phyloP scores from a whole-genome alignment of 1,140 invertebrate species.

The Macrosteles quadrilineatus region DNA sequence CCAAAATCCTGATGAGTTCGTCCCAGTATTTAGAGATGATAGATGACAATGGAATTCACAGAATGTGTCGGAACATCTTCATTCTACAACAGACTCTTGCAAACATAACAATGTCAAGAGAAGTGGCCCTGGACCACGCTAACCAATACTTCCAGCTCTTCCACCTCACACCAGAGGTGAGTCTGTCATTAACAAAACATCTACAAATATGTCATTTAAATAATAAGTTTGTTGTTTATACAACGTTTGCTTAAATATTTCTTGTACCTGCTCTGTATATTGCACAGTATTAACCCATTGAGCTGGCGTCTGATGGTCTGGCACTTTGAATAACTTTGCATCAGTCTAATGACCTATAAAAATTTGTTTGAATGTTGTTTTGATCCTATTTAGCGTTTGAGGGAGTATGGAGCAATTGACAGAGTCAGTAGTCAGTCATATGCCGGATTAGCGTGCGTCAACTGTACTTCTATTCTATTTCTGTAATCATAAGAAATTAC shows the following conservation, averaged over 20 bases:
- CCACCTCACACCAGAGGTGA: slow-evolving; percentile 77
- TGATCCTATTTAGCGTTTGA: too few species aligned
- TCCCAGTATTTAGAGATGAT: slow-evolving; percentile 78
- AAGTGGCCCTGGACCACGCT: slow-evolving; percentile 85
- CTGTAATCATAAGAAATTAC: too few species aligned
- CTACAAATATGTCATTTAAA: background rate
- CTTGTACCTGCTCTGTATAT: too few species aligned
- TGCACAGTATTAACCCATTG: too few species aligned
- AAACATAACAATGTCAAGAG: slow-evolving; percentile 79
- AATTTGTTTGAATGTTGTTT: too few species aligned
- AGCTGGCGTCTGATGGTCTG: too few species aligned
- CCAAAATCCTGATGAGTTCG: slow-evolving; percentile 82
- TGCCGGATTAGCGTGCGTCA: too few species aligned
- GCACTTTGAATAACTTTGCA: too few species aligned
- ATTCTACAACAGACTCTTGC: slow-evolving; percentile 83
- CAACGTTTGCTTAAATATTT: background rate
- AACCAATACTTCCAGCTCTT: slow-evolving; percentile 88
- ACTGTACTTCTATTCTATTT: too few species aligned
- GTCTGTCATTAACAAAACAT: slow-evolving; percentile 26
- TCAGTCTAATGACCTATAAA: too few species aligned
- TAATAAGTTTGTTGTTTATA: background rate
- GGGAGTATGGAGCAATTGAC: too few species aligned
- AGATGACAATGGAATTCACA: slow-evolving; percentile 76
- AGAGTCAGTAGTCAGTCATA: too few species aligned
- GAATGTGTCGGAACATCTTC: slow-evolving; percentile 85